phyloP scores from a whole-genome alignment of 1,140 invertebrate species.

The Drosophila trapezifrons region DNA sequence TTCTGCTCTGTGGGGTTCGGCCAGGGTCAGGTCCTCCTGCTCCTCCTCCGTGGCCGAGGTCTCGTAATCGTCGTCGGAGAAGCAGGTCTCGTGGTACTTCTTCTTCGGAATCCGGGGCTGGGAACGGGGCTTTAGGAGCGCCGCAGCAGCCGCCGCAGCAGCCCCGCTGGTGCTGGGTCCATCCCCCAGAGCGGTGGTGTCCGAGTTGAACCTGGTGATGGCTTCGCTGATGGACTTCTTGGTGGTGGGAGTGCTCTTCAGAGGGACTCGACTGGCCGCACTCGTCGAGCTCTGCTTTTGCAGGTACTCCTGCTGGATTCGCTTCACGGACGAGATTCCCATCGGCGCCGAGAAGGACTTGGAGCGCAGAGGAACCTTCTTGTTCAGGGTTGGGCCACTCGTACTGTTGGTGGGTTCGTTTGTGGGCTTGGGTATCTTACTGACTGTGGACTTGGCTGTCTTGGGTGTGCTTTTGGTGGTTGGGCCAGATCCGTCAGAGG shows the following conservation, averaged over 20 bases:
- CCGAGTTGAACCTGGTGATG: constrained; percentile 71
- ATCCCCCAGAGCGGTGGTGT: constrained; percentile 30
- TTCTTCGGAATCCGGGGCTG: constrained; percentile 81
- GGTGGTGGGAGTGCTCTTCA: constrained; percentile 59
- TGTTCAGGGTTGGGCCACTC: constrained; percentile 30
- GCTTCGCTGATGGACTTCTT: constrained; percentile 77
- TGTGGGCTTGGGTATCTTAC: constrained; percentile 82
- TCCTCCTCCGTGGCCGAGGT: constrained; percentile 80
- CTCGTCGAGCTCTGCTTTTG: constrained; percentile 82
- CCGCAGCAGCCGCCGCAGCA: constrained; percentile 49
- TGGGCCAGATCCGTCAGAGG: constrained; percentile 15
- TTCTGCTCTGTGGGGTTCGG: constrained; percentile 55
- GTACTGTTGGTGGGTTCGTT: constrained; percentile 45
- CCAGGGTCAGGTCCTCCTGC: constrained; percentile 77
- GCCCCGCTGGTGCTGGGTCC: constrained; percentile 64
- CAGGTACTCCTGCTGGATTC: constrained; percentile 85
- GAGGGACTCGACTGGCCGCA: constrained; percentile 53
- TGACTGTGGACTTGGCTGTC: constrained; percentile 48
- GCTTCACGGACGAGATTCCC: constrained; percentile 84
- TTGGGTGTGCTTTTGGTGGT: constrained; percentile 38
- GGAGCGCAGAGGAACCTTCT: constrained; percentile 69
- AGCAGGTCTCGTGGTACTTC: constrained; percentile 86
- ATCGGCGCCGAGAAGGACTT: constrained; percentile 80
- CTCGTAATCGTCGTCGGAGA: constrained; percentile 86
- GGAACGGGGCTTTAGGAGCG: constrained; percentile 55